Percentiles rank a stretch among this genome's conserved stretches.
Evolutionary conservation across 2,113 vertebrate species (phyloP).

Genomic region (Natator depressus): DNA sequence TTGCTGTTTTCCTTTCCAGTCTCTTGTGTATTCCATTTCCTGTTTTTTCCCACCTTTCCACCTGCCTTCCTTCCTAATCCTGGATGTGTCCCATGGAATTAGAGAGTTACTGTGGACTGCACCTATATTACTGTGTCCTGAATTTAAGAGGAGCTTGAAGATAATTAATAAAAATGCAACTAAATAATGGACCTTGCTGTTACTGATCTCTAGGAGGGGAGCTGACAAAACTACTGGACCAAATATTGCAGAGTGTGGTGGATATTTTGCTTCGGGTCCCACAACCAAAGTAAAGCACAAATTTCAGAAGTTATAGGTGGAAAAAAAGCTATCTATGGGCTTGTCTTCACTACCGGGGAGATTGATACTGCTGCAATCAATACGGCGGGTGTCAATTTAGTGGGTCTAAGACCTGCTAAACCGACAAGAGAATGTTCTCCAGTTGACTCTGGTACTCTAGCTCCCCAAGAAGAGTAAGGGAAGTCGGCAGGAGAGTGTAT

Average conservation of each 20-base stretch:
- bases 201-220: conserved; percentile 27
- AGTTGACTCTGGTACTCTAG: too few relatives aligned
- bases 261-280: conserved; percentile 42
- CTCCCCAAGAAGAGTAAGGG: too few relatives aligned
- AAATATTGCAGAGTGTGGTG: conserved; percentile 12
- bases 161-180: conserved; percentile 48
- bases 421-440: too few relatives aligned
- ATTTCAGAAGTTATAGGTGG: background rate
- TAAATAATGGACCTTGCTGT: conserved; percentile 20
- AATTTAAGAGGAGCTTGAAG: conserved; percentile 28
- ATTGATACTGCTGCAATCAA: too few relatives aligned
- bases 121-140: background rate
- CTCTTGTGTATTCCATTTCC: conserved; percentile 11
- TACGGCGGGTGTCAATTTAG: too few relatives aligned
- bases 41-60: background rate
- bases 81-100: background rate
- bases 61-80: background rate
- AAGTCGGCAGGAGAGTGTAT: too few relatives aligned
- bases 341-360: too few relatives aligned
- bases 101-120: background rate
- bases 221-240: conserved; percentile 22
- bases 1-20: background rate
- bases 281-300: background rate
- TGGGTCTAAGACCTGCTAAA: too few relatives aligned
- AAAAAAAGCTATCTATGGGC: background rate